Conservation (phyloP, 2,113 vertebrate species). For the Phylloscopus trochiloides region DNA sequence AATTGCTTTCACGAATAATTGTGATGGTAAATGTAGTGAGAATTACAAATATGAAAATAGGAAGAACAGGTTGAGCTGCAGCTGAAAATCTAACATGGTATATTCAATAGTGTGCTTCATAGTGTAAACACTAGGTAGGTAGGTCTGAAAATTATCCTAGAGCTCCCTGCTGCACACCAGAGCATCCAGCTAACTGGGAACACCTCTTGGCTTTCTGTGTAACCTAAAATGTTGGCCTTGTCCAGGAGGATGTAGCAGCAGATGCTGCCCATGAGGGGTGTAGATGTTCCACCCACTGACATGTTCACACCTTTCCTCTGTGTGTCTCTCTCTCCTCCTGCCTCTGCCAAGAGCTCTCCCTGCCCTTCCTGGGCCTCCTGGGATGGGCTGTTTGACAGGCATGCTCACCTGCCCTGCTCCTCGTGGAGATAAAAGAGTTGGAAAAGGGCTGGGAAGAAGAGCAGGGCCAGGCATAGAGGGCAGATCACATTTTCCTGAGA, state of each 20-base stretch:
- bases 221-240: not conserved
- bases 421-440: accelerated
- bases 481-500: not conserved
- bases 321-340: not conserved
- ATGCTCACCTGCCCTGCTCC: not conserved
- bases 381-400: not conserved
- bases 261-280: not conserved
- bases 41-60: not conserved
- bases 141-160: not conserved
- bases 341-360: not conserved
- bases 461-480: not conserved
- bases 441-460: not conserved
- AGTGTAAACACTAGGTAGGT: not conserved
- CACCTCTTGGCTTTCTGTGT: not conserved
- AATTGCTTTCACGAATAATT: not conserved
- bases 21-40: not conserved
- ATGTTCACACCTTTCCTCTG: not conserved
- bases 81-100: not conserved
- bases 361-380: not conserved
- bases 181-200: not conserved
- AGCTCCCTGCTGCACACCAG: not conserved
- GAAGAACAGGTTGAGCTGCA: not conserved
- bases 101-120: not conserved
- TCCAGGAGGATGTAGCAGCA: not conserved
- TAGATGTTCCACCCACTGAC: not conserved